Evolutionary conservation across 2,888 invertebrate genomes (phyloP).

Genomic region (Zeuzera pyrina): DNA sequence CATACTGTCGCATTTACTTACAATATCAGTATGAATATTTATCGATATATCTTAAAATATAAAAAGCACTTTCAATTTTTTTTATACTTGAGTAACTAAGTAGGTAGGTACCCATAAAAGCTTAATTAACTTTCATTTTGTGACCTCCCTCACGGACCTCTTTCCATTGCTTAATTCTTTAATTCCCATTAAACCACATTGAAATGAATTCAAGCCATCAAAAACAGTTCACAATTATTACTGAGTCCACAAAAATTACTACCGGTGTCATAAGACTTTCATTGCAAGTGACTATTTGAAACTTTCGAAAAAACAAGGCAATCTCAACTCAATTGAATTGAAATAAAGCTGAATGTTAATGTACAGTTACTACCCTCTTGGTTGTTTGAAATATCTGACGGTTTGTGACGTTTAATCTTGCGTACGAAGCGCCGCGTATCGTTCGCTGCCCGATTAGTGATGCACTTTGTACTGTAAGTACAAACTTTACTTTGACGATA

Average conservation of each 20-base stretch:
- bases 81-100: no score
- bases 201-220: no score
- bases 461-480: no score
- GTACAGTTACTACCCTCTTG: slow-evolving; percentile 19
- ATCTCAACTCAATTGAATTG: slow-evolving; percentile 20
- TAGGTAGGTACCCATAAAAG: no score
- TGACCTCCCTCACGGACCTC: no score
- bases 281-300: slow-evolving; percentile 46
- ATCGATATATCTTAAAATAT: no score
- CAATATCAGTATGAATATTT: no score
- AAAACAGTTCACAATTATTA: slow-evolving; percentile 8
- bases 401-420: slow-evolving; percentile 72
- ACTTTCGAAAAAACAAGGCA: slow-evolving; percentile 8
- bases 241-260: slow-evolving; percentile 19
- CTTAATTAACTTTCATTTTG: no score
- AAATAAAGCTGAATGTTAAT: slow-evolving; percentile 19
- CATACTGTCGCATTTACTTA: no score
- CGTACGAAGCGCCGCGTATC: slow-evolving; percentile 66
- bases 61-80: no score
- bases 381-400: slow-evolving; percentile 36
- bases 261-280: slow-evolving; percentile 22
- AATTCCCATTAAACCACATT: background rate
- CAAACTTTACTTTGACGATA: no score
- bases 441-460: slow-evolving; percentile 47
- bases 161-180: background rate